Base-by-base conservation (phyloP, 2,113 vertebrate species). In the Saguinus imperator region DNA sequence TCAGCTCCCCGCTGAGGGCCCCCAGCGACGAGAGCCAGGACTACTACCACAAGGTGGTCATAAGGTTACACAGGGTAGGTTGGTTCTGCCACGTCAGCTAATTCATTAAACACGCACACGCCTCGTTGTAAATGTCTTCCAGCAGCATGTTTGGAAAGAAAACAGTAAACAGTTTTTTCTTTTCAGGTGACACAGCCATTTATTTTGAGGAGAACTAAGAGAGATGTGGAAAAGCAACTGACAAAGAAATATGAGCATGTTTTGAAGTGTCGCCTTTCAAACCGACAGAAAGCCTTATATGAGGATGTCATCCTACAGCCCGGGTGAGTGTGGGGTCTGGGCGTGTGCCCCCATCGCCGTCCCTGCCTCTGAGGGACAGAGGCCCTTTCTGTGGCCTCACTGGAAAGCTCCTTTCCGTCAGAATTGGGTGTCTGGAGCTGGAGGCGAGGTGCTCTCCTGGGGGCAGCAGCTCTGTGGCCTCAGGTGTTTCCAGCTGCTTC, bases 171-270 rank as follows among this genome's bases (percentile, higher is more conserved):
- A 10, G 13, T 20, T 50, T 32, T 20, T 1, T 87, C 2, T 76
- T 86, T 43, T 68, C 81, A 99, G 99, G 98, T 99, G 98, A 99
- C 99, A 48, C 99, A 99, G 94, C 99, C 99, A 0, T 99, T 99
- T 96, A 99, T 99, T 90, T 97, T 99, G 98, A 98, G 98, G 77
- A 99, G 99, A 87, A 99, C 99, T 50, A 99, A 99, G 97, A 98
- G 99, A 82, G 99, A 99, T 0, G 98, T 99, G 80, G 99, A 99
- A 94, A 99, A 99, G 97, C 99, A 99, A 95, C 98, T 99, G 50
- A 99, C 99, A 1, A 99, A 99, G 98, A 99, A 99, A 94, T 99
- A 99, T 0, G 99, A 99, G 95, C 99, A 99, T 32, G 99, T 99
- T 89, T 96, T 99, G 8, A 99, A 99, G 87, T 99, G 99, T 75